Percentiles rank a stretch among this genome's conserved stretches.
phyloP scores from a whole-genome alignment of 2,888 invertebrate genomes.

The Agonopterix arenella region DNA sequence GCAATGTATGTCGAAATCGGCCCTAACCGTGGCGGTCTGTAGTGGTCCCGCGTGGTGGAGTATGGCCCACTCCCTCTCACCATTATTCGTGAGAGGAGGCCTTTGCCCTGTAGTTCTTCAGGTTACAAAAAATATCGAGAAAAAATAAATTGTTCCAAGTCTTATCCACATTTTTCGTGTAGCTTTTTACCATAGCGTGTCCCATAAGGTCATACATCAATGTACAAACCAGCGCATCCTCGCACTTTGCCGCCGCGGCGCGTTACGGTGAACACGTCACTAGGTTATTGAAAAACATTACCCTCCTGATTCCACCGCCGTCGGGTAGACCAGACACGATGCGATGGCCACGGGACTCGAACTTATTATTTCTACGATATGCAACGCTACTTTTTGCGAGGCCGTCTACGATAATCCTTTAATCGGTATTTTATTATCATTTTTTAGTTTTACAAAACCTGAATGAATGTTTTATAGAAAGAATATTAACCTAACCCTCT shows the following conservation, averaged over 20 bases:
- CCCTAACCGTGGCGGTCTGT: no score
- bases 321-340: constrained; percentile 11
- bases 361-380: constrained; percentile 57
- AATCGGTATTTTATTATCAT: constrained; percentile 21
- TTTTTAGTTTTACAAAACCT: no score
- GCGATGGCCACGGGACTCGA: constrained; percentile 55
- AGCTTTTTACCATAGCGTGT: constrained; percentile 18
- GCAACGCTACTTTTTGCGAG: constrained; percentile 60
- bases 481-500: no score
- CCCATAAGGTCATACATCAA: neutral
- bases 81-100: no score
- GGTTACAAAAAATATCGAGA: no score
- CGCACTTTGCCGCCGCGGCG: constrained; percentile 6
- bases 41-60: no score
- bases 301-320: neutral
- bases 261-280: constrained; percentile 3
- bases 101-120: no score
- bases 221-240: constrained; percentile 7
- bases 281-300: neutral
- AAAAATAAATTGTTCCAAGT: neutral
- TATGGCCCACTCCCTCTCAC: no score
- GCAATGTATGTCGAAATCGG: no score
- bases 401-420: constrained; percentile 41
- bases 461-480: no score
- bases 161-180: constrained; percentile 28